Base-by-base conservation (phyloP, 2,797 vertebrate species). In the Vultur gryphus region DNA sequence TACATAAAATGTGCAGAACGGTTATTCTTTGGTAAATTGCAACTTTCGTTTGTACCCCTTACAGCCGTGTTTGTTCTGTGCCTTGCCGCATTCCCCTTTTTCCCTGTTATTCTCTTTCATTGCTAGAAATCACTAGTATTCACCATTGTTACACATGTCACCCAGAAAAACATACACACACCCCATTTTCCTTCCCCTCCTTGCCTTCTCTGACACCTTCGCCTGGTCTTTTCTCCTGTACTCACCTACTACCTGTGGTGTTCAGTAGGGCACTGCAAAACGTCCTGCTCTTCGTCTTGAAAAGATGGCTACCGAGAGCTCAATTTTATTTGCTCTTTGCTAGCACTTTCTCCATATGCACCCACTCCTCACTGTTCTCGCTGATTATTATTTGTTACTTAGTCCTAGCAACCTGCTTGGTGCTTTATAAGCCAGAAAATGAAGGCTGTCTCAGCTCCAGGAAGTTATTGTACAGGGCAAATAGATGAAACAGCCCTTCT, bases 1-100 rank as follows among this genome's bases (percentile, higher is more conserved):
- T 96, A 92, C 88, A 96, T 92, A 96, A 97, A 97, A 97, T 93
- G 94, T 93, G 87, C 54, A 95, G 89, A 95, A 85, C 55, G 49
- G 43, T 95, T 97, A 73, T 95, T 96, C 81, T 92, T 95, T 78
- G 72, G 59, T 82, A 98, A 98, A 97, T 94, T 95, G 70, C 89
- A 97, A 77, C 71, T 87, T 97, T 97, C 29, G 1, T 58, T 93
- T 97, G 80, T 75, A 89, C 48, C 91, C 67, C 89, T 71, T 93
- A 28, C 83, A 88, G 89, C 87, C 16, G 18, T 85, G 54, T 95
- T 95, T 96, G 51, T 96, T 95, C 92, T 91, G 49, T 95, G 44
- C 67, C 66, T 84, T 95, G 57, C 76, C 85, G 18, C 76, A 6
- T 31, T 96, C 54, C 41, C n/a, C 72, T 28, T 94, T 79, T 69